These are phyloP conservation scores for Caenorhabditis auriculariae DNA, from an alignment of 2,888 invertebrate species.

Conservation along the genomic window DNA sequence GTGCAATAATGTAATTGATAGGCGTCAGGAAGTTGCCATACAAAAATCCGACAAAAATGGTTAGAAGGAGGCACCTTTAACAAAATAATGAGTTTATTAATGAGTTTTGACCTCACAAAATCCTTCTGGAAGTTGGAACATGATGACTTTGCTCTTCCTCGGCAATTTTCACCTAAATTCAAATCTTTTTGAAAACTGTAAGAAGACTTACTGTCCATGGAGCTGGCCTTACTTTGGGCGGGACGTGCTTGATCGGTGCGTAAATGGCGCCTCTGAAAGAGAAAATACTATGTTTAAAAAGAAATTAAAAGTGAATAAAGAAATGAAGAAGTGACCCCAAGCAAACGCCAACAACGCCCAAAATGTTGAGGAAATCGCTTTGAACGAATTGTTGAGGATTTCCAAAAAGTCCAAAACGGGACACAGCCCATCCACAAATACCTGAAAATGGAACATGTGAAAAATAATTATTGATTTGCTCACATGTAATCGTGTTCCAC, in stretches of 20 bases:
- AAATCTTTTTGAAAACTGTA: not conserved
- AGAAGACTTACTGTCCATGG: conserved; percentile 13
- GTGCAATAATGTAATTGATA: conserved; percentile 34
- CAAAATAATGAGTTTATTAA: not conserved
- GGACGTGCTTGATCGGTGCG: conserved; percentile 37
- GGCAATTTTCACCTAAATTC: not conserved
- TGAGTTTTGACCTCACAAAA: not conserved
- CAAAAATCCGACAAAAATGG: conserved; percentile 36
- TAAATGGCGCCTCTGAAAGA: conserved; percentile 31
- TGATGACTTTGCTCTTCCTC: conserved; percentile 2
- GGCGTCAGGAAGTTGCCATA: conserved; percentile 47
- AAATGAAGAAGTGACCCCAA: conserved; percentile 27
- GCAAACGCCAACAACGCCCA: conserved; percentile 41
- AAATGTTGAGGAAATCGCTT: conserved; percentile 33
- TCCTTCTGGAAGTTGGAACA: not conserved
- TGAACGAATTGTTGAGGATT: conserved; percentile 27
- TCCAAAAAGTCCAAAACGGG: conserved; percentile 44
- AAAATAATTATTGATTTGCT: not conserved
- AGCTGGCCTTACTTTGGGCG: conserved; percentile 38
- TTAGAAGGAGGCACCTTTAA: conserved; percentile 32
- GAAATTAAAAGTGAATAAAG: not conserved
- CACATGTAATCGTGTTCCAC: conserved; percentile 40
- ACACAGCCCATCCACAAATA: conserved; percentile 38
- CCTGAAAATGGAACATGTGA: conserved; percentile 6
- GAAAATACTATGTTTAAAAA: not conserved